Evolutionary conservation across 30 jellyfish, hydroid and myxozoan genomes (phyloP), one percentile per base, ranked within the genome.

Genomic region (Hydractinia echinata): DNA sequence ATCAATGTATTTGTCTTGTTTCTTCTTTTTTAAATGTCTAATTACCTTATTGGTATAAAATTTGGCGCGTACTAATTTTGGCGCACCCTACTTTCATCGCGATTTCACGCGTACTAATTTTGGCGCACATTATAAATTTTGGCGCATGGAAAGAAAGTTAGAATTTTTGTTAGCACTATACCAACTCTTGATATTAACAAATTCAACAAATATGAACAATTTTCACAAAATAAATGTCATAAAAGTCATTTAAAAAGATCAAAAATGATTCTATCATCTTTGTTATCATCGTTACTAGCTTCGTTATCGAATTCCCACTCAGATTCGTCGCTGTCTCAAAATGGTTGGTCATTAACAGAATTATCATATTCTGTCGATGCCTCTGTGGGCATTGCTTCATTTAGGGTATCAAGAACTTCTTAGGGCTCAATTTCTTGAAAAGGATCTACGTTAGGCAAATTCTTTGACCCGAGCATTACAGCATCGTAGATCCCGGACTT

Each of bases 401-500:
- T 58, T 0, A 58, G 19, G 1, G 69, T 58, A 16, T 14, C 53
- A 15, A 15, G 3, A 14, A 11, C 79, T 18, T 68, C 79, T 30
- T 0, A 30, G 15, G 79, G 79, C 20, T 68, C 79, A 20, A 68
- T 68, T 0, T 68, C 79, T 68, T 68, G 1, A 68, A 68, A 0
- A n/a, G 79, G 2, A 68, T 68, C 79, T 68, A 68, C 16, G 20
- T 3, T 68, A 11, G 79, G 79, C 79, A 68, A 30, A 30, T 68
- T 3, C 13, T 68, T 68, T 44, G 79, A 68, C 56, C 79, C 79
- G 13, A 68, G 79, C 79, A 68, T 68, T 11, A 68, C 51, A 68
- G 79, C 79, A 68, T 68, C 79, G 20, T 68, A 68, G 14, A 68
- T 68, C 51, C 56, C 79, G 51, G 79, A 68, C 79, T 68, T 68